These are phyloP conservation scores for Lampropteryx suffumata DNA, from an alignment of 2,888 invertebrate species.

Conservation along the genomic window DNA sequence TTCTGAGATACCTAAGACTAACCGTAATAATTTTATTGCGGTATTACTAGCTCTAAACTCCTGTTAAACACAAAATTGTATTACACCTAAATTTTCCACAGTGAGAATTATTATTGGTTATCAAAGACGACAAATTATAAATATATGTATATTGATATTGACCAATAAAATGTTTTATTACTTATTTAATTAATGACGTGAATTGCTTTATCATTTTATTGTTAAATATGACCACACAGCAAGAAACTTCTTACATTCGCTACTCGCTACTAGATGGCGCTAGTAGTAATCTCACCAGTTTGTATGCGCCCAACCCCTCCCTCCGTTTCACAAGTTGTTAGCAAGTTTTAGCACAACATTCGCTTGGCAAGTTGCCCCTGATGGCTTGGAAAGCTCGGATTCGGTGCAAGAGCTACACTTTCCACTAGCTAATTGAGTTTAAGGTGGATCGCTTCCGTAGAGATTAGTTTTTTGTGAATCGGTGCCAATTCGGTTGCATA, in stretches of 20 bases:
- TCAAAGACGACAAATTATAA: too few species aligned
- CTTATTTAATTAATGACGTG: too few species aligned
- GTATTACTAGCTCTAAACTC: constrained; percentile 18
- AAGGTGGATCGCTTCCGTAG: constrained; percentile 32
- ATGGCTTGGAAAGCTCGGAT: constrained; percentile 53
- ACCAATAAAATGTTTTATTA: too few species aligned
- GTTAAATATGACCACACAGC: too few species aligned
- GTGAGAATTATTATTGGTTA: too few species aligned
- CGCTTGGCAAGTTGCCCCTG: constrained; percentile 56
- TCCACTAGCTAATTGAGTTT: constrained; percentile 53
- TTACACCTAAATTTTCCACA: neutral
- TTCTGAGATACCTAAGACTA: constrained; percentile 18
- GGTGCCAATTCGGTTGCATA: constrained; percentile 14
- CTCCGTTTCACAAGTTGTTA: constrained; percentile 44
- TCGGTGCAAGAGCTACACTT: constrained; percentile 53
- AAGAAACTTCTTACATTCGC: constrained; percentile 37
- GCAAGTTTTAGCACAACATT: constrained; percentile 52
- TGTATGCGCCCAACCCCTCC: constrained; percentile 18
- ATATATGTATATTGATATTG: too few species aligned
- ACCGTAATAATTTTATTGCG: constrained; percentile 28
- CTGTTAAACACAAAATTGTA: constrained; percentile 2
- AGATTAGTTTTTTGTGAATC: constrained; percentile 33
- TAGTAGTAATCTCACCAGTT: constrained; percentile 31
- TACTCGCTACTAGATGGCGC: constrained; percentile 70
- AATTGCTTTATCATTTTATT: too few species aligned